A percentile compares a stretch with the other conserved stretches of the same genome.
These are phyloP conservation scores for Chiroxiphia lanceolata DNA, from an alignment of 2,797 vertebrate species.

Conservation along the genomic window DNA sequence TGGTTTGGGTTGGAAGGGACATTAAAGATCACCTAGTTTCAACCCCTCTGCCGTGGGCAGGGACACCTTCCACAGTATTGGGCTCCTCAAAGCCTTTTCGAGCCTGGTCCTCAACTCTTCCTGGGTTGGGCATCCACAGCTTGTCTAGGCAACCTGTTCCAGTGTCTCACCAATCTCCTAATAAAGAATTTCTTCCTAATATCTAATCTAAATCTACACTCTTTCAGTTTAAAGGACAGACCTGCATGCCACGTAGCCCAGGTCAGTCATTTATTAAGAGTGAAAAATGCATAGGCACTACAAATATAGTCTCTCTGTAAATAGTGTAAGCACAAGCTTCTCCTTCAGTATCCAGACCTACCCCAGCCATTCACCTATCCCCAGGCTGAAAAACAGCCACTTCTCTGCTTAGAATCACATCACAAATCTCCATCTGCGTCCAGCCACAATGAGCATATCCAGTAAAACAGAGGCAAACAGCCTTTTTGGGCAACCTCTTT, in stretches of 20 bases:
- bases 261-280: neutral
- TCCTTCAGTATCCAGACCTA: neutral
- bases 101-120: neutral
- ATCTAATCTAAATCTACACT: neutral
- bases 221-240: neutral
- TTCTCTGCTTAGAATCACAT: neutral
- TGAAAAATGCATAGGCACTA: neutral
- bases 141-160: neutral
- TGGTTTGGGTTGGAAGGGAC: neutral
- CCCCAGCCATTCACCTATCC: accelerated
- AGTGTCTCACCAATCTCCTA: neutral
- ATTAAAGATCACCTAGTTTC: neutral
- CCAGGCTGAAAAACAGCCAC: neutral
- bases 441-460: neutral
- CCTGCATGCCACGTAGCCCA: neutral
- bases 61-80: neutral
- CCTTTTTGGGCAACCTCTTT: neutral
- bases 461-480: neutral
- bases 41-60: neutral
- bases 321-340: neutral
- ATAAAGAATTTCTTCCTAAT: neutral
- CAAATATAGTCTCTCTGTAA: neutral
- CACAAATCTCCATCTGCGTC: neutral
- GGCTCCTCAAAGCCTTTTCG: neutral
- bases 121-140: neutral